Evolutionary conservation across 2,113 vertebrate genomes (phyloP), one percentile per base, ranked within the genome.

Genomic region (Bothrops jararaca): DNA sequence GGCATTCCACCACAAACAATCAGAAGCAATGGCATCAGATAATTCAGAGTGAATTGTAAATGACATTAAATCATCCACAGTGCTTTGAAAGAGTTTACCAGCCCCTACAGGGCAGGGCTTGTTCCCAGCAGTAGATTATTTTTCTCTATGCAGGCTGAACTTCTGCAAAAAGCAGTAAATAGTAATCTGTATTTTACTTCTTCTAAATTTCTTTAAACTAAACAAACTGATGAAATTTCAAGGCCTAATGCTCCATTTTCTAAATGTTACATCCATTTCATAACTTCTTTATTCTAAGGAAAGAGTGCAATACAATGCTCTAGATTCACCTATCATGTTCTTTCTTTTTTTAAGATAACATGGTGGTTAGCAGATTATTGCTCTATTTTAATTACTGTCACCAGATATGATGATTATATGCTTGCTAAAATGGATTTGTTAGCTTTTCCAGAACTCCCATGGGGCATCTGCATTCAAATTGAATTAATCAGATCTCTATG

Each of bases 391-490:
- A 89, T 89, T 89, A 50, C 52, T 48, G 48, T 42, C 18, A 42
- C 15, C 48, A 54, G 52, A 57, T 80, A 89, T 48, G 39, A 89
- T 80, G 74, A 80, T 20, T n/a, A 39, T 89, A 52, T 56, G 86
- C 87, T 64, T 92, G 22, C 64, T 50, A 57, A 88, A 92, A 89
- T 89, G 34, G 23, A 50, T 34, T 39, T 89, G 52, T 85, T 94
- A 92, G 53, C 9, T 92, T 24, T 93, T 91, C 74, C 18, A 91
- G 56, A 69, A 92, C 9, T 92, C 74, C 64, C 1, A 58, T 91
- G 93, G 26, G 91, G 29, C 93, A 89, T 56, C 60, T 10, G 94
- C 86, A 88, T 92, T 89, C 26, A 86, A 22, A 89, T 0, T 89
- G 87, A 93, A 92, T 64, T 93, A 34, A 74, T n/a, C 85, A 58